Conservation (phyloP, 2,888 invertebrate genomes). For the Aplocera efformata region DNA sequence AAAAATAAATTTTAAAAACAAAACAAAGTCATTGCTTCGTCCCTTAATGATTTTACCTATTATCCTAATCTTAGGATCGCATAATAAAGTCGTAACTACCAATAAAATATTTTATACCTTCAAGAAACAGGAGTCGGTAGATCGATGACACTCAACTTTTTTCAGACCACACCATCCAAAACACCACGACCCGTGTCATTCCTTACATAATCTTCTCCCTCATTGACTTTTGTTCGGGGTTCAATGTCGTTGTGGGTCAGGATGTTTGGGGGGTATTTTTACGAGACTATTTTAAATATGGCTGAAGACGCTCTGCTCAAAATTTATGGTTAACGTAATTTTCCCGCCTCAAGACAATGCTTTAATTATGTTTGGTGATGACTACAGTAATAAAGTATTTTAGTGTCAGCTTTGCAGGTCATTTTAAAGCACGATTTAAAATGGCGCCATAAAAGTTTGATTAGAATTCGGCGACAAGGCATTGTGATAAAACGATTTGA, state of each 20-base stretch:
- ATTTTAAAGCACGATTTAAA: constrained; percentile 39
- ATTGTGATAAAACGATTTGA: too few species aligned
- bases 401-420: constrained; percentile 51
- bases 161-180: constrained; percentile 49
- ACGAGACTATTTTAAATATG: constrained; percentile 75
- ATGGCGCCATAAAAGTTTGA: constrained; percentile 27
- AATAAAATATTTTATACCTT: constrained; percentile 75
- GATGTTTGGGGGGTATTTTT: constrained; percentile 57
- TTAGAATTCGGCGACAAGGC: constrained; percentile 5
- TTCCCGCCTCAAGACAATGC: constrained; percentile 64
- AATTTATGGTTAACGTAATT: constrained; percentile 71
- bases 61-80: constrained; percentile 66
- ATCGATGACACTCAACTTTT: constrained; percentile 58
- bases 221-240: constrained; percentile 1
- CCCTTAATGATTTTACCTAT: constrained; percentile 69
- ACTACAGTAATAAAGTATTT: constrained; percentile 62
- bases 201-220: neutral
- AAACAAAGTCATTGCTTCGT: constrained; percentile 46
- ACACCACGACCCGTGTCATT: constrained; percentile 34
- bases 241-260: constrained; percentile 4
- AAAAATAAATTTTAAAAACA: constrained; percentile 4
- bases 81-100: constrained; percentile 74
- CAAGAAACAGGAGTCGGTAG: constrained; percentile 53
- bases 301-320: constrained; percentile 55
- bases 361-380: constrained; percentile 74